Evolutionary conservation across 2,888 invertebrate genomes (phyloP), one percentile per base, ranked within the genome.

Genomic region (Plagodis pulveraria): DNA sequence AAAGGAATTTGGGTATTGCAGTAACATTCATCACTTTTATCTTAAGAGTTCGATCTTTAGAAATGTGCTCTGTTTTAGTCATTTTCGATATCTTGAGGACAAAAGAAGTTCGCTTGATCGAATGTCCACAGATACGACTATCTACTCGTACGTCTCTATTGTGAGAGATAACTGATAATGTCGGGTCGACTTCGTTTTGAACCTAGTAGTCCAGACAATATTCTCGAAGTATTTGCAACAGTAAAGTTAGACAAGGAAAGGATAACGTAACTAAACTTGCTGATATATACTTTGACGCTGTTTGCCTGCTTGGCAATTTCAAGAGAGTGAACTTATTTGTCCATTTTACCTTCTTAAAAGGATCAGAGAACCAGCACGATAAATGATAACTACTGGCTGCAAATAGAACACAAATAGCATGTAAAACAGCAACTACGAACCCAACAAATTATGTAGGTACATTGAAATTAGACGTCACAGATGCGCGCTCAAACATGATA

Each of bases 1-100:
- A 35, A 46, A 59, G 48, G 62, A 60, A 62, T 63, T 54, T 55
- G 51, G 45, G 43, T 43, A 50, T 49, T 50, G 50, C 50, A 49
- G 52, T 42, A n/a, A 41, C 46, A 50, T 59, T 57, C 35, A 54
- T 72, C 65, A 68, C 64, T 58, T 66, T 80, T 78, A 77, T 78
- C 76, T 77, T 67, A 66, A 70, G 70, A 70, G 71, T 72, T 71
- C 65, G 71, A 77, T 72, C 71, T 65, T 62, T 56, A 9, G 67
- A 71, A 78, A 77, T 75, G 76, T 69, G 70, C 60, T 70, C 72
- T 74, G 75, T 81, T 80, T 82, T 82, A 80, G 77, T 77, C 71
- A 68, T 72, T 68, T 56, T 65, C 63, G 62, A 73, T 79, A 78
- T 80, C 78, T 75, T 62, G 58, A 65, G 62, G 66, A 70, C 72